phyloP scores from a whole-genome alignment of 2,888 invertebrate genomes.

The Pelosia muscerda region DNA sequence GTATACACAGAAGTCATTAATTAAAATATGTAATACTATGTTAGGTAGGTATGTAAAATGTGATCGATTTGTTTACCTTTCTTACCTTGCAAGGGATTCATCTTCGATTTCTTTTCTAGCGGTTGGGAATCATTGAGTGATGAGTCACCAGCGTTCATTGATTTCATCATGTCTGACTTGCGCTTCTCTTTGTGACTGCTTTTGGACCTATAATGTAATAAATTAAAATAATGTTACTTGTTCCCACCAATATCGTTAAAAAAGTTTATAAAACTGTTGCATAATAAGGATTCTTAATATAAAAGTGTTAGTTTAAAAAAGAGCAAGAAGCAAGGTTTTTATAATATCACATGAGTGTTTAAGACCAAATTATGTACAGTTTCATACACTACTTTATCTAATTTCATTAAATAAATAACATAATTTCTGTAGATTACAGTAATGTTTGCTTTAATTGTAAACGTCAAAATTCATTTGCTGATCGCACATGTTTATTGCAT shows the following conservation, averaged over 20 bases:
- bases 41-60: not conserved
- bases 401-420: too few species aligned
- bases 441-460: too few species aligned
- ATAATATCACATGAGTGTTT: too few species aligned
- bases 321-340: too few species aligned
- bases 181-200: slow-evolving; percentile 89
- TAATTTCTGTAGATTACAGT: too few species aligned
- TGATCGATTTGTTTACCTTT: slow-evolving; percentile 22
- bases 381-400: too few species aligned
- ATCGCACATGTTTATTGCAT: too few species aligned
- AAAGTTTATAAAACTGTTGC: too few species aligned
- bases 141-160: slow-evolving; percentile 72
- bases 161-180: slow-evolving; percentile 79
- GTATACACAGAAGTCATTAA: not conserved
- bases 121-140: slow-evolving; percentile 77
- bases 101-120: slow-evolving; percentile 79
- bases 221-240: not conserved
- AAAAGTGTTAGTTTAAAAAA: too few species aligned
- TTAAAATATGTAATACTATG: not conserved
- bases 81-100: slow-evolving; percentile 82
- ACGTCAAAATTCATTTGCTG: too few species aligned
- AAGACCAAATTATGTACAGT: too few species aligned
- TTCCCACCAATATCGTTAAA: not conserved
- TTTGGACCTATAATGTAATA: slow-evolving; percentile 83
- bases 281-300: too few species aligned